Base-by-base conservation (phyloP, 2,888 invertebrate species). In the Drosophila multiciliata region DNA sequence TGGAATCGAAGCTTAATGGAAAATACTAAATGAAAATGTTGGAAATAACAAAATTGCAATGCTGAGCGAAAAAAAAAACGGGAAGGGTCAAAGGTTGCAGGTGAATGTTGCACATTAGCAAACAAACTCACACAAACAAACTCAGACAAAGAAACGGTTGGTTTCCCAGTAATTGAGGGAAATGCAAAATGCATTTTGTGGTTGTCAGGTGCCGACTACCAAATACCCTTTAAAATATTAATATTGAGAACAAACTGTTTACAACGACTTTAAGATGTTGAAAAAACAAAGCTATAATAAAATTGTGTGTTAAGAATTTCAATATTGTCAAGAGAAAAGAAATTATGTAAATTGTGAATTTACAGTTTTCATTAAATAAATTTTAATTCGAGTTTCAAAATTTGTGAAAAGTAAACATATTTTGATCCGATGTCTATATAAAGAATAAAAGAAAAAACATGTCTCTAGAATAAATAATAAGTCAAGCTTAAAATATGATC, bases 51-150 rank as follows among this genome's bases (percentile, higher is more conserved):
- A 73, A 55, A 45, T 68, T 40, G 57, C 53, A 60, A 45, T 23
- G 33, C 9, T 35, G 42, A 49, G 20, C 15, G 20, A 32, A 15
- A 15, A 26, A 23, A 26, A 29, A 5, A 26, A 2, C 2, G 26
- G 26, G 23, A 61, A 33, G 45, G 70, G 69, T 66, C 32, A 75
- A 78, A 58, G 48, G 65, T 58, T 57, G 40, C 42, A 63, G 57
- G 33, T 64, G 38, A 26, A 65, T 50, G 26, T 64, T 33, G 36
- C 33, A 45, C 4, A 36, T n/a, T 20, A 17, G 33, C 15, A 36
- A 35, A 50, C 49, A 60, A 35, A 59, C n/a, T 29, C 38, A 55
- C 9, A 40, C 17, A 40, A 49, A 29, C 26, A 26, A 29, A 29
- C 29, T 29, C 29, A 29, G 29, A 11, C 17, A 54, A 35, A 9